Evolutionary conservation across 2,113 vertebrate genomes (phyloP).

Genomic region (Melanocharis versteri): DNA sequence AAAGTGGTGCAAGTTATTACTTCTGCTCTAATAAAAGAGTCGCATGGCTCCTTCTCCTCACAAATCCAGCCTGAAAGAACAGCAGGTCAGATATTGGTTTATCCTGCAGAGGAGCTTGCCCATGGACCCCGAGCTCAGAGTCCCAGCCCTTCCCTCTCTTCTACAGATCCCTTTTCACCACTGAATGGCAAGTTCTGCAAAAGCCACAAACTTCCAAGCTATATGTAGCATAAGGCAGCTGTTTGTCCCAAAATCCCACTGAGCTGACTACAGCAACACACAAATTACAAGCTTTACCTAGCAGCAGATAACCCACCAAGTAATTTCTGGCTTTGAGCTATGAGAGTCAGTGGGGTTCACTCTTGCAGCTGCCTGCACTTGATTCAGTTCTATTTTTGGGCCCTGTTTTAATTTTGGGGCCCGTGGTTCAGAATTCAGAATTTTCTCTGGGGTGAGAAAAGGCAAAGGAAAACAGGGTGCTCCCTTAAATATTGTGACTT

Average conservation of each 20-base stretch:
- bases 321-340: constrained; percentile 74
- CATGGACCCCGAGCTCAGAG: not conserved
- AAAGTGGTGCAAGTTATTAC: not conserved
- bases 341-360: constrained; percentile 25
- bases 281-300: constrained; percentile 80
- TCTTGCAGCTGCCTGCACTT: constrained; percentile 55
- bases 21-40: not conserved
- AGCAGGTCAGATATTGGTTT: not conserved
- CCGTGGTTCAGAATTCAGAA: not conserved
- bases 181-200: constrained; percentile 66
- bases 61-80: not conserved
- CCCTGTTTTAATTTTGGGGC: not conserved
- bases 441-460: not conserved
- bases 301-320: constrained; percentile 61
- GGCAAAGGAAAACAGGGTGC: not conserved
- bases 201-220: constrained; percentile 77
- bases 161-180: constrained; percentile 15
- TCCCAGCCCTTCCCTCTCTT: not conserved
- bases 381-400: constrained; percentile 47
- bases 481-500: not conserved
- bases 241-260: constrained; percentile 74
- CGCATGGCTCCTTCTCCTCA: not conserved
- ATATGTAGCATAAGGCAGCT: constrained; percentile 74
- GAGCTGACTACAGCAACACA: constrained; percentile 76
- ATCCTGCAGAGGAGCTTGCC: not conserved